phyloP scores from a whole-genome alignment of 2,113 vertebrate species.

The Dipodomys ordii region DNA sequence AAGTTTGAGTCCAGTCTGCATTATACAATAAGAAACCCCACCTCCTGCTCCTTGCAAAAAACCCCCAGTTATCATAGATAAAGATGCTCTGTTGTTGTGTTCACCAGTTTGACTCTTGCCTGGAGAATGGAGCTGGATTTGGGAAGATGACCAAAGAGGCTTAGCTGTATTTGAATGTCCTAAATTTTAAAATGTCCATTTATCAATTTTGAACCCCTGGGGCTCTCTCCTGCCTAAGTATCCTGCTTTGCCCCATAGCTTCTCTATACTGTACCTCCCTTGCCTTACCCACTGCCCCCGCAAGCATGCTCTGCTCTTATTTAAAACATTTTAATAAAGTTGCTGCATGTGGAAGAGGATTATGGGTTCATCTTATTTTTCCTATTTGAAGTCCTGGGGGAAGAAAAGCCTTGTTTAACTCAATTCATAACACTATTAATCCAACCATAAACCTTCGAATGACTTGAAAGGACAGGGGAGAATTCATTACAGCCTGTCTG shows the following conservation, averaged over 20 bases:
- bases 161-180: neutral
- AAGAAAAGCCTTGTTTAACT: constrained; percentile 80
- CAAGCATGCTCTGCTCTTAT: neutral
- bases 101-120: neutral
- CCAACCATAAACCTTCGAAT: constrained; percentile 61
- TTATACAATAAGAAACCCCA: too few species aligned
- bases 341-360: constrained; percentile 78
- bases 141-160: neutral
- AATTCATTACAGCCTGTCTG: constrained; percentile 54
- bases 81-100: neutral
- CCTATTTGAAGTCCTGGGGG: constrained; percentile 75
- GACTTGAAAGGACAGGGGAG: constrained; percentile 60
- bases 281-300: neutral
- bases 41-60: neutral
- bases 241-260: neutral
- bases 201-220: rapidly evolving
- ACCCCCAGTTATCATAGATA: neutral
- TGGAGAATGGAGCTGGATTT: neutral
- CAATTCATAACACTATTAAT: constrained; percentile 80
- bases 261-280: neutral
- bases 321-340: constrained; percentile 80
- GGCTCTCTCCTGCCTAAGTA: neutral
- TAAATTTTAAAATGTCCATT: neutral
- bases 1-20: too few species aligned
- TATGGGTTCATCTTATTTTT: constrained; percentile 75